Percentiles rank a stretch among this genome's conserved stretches.
Conservation (phyloP, 2,888 invertebrate species). For the Spisula solida region DNA sequence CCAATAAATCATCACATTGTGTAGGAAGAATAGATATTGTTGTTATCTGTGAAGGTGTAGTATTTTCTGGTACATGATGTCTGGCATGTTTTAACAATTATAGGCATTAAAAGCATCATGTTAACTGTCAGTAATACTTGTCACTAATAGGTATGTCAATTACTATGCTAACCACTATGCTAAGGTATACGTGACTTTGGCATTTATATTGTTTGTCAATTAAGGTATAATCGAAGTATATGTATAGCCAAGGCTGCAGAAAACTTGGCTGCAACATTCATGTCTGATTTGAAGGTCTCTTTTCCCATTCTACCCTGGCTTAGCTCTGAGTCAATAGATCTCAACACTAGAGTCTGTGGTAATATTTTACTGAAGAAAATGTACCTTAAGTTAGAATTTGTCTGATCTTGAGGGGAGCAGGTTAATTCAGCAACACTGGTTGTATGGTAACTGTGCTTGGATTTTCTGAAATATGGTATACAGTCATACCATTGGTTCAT, state of each 20-base stretch:
- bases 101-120: slow-evolving; percentile 16
- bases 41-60: slow-evolving; percentile 23
- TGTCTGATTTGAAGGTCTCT: too few relatives aligned
- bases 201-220: background rate
- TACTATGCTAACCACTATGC: background rate
- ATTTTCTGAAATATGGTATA: background rate
- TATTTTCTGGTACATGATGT: background rate
- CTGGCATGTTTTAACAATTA: slow-evolving; percentile 19
- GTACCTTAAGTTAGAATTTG: too few relatives aligned
- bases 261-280: too few relatives aligned
- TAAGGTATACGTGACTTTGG: background rate
- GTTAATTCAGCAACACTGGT: too few relatives aligned
- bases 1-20: background rate
- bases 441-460: too few relatives aligned
- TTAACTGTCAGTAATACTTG: slow-evolving; percentile 28
- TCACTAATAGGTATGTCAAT: slow-evolving; percentile 16
- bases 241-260: background rate
- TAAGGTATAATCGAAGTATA: background rate
- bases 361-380: too few relatives aligned
- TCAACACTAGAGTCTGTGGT: too few relatives aligned
- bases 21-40: slow-evolving; percentile 10
- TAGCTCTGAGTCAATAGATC: too few relatives aligned
- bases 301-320: too few relatives aligned
- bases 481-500: background rate
- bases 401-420: too few relatives aligned